These are phyloP conservation scores for Gephyroberyx darwinii DNA, from an alignment of 2,797 vertebrate species.

Conservation along the genomic window DNA sequence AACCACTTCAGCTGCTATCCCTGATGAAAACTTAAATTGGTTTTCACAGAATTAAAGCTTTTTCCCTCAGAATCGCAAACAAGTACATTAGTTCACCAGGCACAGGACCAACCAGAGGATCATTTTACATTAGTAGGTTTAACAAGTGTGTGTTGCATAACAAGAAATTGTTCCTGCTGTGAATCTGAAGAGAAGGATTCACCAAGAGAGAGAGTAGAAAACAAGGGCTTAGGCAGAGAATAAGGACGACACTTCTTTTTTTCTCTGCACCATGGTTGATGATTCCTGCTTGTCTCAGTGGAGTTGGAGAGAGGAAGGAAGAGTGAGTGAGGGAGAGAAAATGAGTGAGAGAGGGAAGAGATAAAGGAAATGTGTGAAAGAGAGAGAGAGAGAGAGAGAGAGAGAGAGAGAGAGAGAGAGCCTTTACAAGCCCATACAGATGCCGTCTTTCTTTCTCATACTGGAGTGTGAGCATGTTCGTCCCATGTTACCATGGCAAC, in stretches of 20 bases:
- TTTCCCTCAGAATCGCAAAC: conserved; percentile 61
- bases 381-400: conserved; percentile 39
- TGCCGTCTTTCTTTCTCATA: conserved; percentile 47
- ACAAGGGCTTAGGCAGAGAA: not conserved
- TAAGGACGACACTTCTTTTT: not conserved
- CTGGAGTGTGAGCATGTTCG: conserved; percentile 54
- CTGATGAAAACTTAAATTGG: conserved; percentile 50
- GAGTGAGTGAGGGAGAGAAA: conserved; percentile 8
- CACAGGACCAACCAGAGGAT: conserved; percentile 38
- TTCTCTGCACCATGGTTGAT: no score
- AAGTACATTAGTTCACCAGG: conserved; percentile 70
- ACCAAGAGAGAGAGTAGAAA: no score
- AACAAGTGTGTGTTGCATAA: conserved; percentile 7
- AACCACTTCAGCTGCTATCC: conserved; percentile 20
- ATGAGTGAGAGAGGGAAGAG: conserved; percentile 22
- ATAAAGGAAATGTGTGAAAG: conserved; percentile 44
- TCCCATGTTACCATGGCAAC: conserved; percentile 78
- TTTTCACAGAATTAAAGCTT: conserved; percentile 48
- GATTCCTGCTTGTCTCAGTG: not conserved
- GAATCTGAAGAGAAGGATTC: conserved; percentile 1
- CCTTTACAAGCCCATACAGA: conserved; percentile 42
- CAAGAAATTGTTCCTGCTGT: conserved; percentile 36
- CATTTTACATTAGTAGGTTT: conserved; percentile 29
- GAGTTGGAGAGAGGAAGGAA: not conserved
- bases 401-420: conserved; percentile 43